A percentile compares a stretch with the other conserved stretches of the same genome.
These are phyloP conservation scores for Spisula subtruncata DNA, from an alignment of 2,888 invertebrate genomes.

Conservation along the genomic window DNA sequence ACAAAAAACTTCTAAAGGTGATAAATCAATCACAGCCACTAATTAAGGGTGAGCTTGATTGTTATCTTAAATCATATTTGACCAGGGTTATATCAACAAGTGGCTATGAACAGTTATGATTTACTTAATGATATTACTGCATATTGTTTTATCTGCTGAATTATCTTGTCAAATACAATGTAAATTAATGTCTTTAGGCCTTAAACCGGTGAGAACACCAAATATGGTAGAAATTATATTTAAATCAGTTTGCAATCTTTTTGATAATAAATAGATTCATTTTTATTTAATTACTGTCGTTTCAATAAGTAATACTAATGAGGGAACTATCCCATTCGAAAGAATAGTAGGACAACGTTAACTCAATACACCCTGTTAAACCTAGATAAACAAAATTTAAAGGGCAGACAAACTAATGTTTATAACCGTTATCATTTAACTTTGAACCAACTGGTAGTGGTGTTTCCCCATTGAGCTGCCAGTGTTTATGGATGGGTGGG, in stretches of 20 bases:
- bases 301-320: no score
- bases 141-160: background rate
- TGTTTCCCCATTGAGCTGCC: no score
- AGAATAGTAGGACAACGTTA: no score
- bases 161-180: background rate
- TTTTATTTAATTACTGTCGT: no score
- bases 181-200: background rate
- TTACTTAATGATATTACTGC: background rate
- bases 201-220: background rate
- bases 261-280: no score
- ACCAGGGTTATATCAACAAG: conserved; percentile 15
- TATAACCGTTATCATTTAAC: no score
- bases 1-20: background rate
- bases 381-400: no score
- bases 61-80: conserved; percentile 12
- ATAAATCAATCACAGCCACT: conserved; percentile 48
- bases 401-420: no score
- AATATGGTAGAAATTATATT: conserved; percentile 2
- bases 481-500: no score
- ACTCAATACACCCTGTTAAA: no score
- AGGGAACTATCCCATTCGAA: no score
- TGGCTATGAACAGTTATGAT: background rate
- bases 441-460: no score
- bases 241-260: background rate
- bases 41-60: conserved; percentile 37